Conservation (phyloP, 2,797 vertebrate species). For the Clarias platycephalus region DNA sequence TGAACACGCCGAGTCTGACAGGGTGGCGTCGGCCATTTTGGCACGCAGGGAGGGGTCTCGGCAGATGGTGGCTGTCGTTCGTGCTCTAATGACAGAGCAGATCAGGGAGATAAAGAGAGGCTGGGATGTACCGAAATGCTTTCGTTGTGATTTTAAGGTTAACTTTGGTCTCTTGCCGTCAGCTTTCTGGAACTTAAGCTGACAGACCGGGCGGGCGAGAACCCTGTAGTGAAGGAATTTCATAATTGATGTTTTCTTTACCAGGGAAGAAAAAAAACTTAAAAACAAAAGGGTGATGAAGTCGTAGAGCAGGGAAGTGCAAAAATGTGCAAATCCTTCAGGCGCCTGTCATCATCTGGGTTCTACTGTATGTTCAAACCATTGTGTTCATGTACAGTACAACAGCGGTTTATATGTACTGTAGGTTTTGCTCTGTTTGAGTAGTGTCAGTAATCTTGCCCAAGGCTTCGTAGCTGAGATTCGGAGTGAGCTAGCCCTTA, state of each 20-base stretch:
- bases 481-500: conserved; percentile 25
- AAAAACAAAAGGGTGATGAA: background rate
- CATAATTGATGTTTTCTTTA: conserved; percentile 63
- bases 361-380: background rate
- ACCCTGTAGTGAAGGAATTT: conserved; percentile 66
- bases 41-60: background rate
- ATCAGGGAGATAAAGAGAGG: conserved; percentile 19
- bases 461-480: conserved; percentile 18
- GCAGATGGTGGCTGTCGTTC: background rate
- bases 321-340: background rate
- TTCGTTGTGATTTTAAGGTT: conserved; percentile 8
- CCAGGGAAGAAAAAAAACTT: conserved; percentile 41
- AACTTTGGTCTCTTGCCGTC: conserved; percentile 33
- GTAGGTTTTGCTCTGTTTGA: background rate
- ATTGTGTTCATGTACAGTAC: background rate
- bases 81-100: conserved; percentile 9
- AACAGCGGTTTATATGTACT: background rate
- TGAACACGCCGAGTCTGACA: conserved; percentile 15
- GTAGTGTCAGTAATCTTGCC: conserved; percentile 12
- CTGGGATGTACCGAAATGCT: conserved; percentile 25
- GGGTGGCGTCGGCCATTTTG: conserved; percentile 2
- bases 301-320: background rate
- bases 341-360: conserved; percentile 6
- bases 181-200: conserved; percentile 53
- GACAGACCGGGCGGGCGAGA: conserved; percentile 60